These are phyloP conservation scores for Rallus limicola DNA, from an alignment of 2,113 vertebrate genomes.

Conservation along the genomic window DNA sequence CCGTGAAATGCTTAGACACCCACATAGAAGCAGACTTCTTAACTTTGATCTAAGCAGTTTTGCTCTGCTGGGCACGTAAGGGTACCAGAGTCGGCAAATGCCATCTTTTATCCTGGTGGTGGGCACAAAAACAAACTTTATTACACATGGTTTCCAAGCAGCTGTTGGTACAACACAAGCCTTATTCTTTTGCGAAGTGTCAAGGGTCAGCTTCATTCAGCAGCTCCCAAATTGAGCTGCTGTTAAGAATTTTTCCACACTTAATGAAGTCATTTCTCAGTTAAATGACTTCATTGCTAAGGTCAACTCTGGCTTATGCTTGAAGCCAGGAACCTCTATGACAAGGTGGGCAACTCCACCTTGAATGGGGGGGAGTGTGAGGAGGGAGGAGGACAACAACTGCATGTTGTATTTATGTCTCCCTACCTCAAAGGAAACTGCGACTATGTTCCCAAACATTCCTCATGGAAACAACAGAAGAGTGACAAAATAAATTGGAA, in stretches of 20 bases:
- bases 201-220: conserved; percentile 58
- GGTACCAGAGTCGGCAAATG: neutral
- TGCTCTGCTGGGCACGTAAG: conserved; percentile 20
- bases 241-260: conserved; percentile 35
- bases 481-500: conserved; percentile 29
- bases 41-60: conserved; percentile 43
- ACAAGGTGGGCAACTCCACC: neutral
- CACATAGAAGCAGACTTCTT: conserved; percentile 39
- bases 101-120: conserved; percentile 34
- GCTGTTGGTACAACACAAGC: conserved; percentile 64
- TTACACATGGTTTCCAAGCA: conserved; percentile 61
- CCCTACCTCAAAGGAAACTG: neutral
- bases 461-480: neutral
- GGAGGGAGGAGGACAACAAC: neutral
- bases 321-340: neutral
- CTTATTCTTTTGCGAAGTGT: conserved; percentile 52
- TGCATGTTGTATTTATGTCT: neutral
- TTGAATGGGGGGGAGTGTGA: neutral
- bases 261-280: conserved; percentile 30
- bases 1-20: conserved; percentile 53
- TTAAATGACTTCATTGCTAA: neutral
- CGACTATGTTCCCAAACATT: neutral
- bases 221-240: conserved; percentile 57
- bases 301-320: neutral
- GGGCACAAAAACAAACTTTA: conserved; percentile 58